Evolutionary conservation across 1,140 invertebrate species (phyloP).

Genomic region (Andrena cerasifolii): DNA sequence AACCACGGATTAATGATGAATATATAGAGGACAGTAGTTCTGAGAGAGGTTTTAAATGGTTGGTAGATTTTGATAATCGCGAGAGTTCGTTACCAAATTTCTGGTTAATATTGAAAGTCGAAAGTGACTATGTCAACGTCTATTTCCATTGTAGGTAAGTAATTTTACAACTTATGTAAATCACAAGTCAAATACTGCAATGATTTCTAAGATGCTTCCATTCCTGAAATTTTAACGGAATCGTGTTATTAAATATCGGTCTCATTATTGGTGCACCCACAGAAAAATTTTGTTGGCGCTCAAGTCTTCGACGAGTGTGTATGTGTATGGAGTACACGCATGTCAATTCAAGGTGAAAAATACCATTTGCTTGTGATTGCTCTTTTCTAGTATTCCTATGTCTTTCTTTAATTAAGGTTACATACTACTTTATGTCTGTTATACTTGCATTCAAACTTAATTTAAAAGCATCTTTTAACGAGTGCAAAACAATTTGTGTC

Average conservation of each 20-base stretch:
- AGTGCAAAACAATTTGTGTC: too few relatives aligned
- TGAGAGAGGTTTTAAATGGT: constrained; percentile 86
- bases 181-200: neutral
- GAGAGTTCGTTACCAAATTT: constrained; percentile 86
- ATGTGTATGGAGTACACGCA: too few relatives aligned
- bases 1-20: constrained; percentile 81
- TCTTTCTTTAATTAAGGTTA: too few relatives aligned
- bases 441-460: too few relatives aligned
- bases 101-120: constrained; percentile 89
- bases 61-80: constrained; percentile 83
- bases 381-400: too few relatives aligned
- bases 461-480: too few relatives aligned
- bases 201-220: neutral
- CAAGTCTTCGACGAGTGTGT: too few relatives aligned
- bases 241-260: neutral
- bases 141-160: constrained; percentile 88
- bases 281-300: too few relatives aligned
- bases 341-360: too few relatives aligned
- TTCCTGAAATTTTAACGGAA: neutral
- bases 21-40: constrained; percentile 84
- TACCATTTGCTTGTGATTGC: too few relatives aligned
- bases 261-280: too few relatives aligned
- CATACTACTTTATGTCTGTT: too few relatives aligned
- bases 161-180: constrained; percentile 5
- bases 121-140: constrained; percentile 84